Evolutionary conservation across 2,888 invertebrate genomes (phyloP).

Genomic region (Nymphalis polychloros): DNA sequence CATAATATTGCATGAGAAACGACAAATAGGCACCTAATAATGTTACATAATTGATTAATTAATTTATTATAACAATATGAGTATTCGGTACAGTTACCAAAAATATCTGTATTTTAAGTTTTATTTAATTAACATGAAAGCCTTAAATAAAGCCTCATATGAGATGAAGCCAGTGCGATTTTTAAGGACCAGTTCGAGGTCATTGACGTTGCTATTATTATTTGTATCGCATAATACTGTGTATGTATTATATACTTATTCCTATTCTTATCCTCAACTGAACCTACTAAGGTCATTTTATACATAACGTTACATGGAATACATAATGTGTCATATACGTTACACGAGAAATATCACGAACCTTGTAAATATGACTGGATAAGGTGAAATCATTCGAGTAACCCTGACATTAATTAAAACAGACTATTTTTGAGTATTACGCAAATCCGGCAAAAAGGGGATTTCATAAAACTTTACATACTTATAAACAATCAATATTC

Average conservation of each 20-base stretch:
- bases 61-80: no score
- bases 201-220: no score
- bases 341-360: conserved; percentile 44
- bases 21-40: no score
- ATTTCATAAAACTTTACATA: conserved; percentile 3
- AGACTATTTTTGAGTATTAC: conserved; percentile 15
- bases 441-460: conserved; percentile 21
- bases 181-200: no score
- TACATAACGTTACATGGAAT: conserved; percentile 44
- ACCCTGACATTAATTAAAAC: conserved; percentile 25
- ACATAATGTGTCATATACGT: conserved; percentile 46
- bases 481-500: no score
- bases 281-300: conserved; percentile 46
- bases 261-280: conserved; percentile 37
- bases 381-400: conserved; percentile 28
- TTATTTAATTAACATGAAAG: no score
- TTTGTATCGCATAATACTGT: background rate
- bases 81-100: no score
- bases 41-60: no score
- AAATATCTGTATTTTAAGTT: no score
- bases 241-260: background rate
- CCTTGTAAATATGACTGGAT: conserved; percentile 29
- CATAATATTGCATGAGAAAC: no score
- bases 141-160: no score
- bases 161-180: no score